Conservation (phyloP, 1,140 invertebrate species). For the Lepidurus couesii region DNA sequence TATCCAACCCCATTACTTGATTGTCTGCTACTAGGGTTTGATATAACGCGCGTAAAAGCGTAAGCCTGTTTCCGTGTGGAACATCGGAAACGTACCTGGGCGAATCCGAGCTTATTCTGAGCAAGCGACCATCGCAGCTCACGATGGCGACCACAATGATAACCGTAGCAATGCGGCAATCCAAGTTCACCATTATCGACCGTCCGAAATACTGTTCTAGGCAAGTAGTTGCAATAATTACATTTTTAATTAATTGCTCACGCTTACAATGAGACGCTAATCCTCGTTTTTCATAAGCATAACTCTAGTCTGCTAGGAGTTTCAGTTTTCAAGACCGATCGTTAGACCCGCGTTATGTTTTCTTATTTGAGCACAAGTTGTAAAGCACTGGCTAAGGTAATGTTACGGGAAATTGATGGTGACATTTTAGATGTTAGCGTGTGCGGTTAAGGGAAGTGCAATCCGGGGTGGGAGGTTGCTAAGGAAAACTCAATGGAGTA, state of each 20-base stretch:
- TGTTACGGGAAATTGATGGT: neutral
- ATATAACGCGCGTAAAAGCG: conserved; percentile 11
- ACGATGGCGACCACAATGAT: neutral
- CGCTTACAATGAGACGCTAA: neutral
- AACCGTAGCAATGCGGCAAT: conserved; percentile 9
- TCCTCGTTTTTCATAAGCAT: neutral
- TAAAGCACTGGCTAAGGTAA: neutral
- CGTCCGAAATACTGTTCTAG: neutral
- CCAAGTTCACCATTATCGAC: conserved; percentile 21
- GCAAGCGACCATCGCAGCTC: neutral
- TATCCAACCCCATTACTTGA: neutral
- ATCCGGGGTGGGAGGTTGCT: neutral
- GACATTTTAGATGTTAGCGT: conserved; percentile 17
- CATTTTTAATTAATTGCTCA: neutral
- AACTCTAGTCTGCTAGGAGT: neutral
- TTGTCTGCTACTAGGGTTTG: neutral
- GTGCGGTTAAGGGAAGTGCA: neutral
- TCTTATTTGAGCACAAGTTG: neutral
- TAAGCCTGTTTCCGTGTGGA: neutral
- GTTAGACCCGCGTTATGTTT: neutral
- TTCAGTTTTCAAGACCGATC: neutral
- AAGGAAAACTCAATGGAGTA: conserved; percentile 19
- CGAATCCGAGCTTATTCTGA: neutral
- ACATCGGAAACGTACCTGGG: neutral
- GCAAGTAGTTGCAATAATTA: neutral